These are phyloP conservation scores for Salticus scenicus DNA, from an alignment of 2,888 invertebrate genomes.

Conservation along the genomic window DNA sequence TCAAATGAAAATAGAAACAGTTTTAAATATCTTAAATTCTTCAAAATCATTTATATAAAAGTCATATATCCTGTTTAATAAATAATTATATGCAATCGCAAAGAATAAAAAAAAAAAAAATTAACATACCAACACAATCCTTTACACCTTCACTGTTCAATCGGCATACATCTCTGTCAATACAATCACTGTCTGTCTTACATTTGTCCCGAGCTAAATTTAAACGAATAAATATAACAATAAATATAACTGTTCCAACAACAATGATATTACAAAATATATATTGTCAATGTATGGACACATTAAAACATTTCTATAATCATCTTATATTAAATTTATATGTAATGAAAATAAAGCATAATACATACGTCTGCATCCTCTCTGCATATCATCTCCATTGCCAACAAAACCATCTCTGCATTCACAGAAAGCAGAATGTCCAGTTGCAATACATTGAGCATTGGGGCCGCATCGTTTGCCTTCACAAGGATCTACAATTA, in stretches of 20 bases:
- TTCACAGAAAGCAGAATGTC: constrained; percentile 91
- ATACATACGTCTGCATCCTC: constrained; percentile 80
- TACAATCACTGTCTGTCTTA: constrained; percentile 87
- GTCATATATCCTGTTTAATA: too few relatives aligned
- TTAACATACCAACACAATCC: constrained; percentile 69
- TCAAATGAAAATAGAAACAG: too few relatives aligned
- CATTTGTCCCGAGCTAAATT: constrained; percentile 84
- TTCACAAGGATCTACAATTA: constrained; percentile 71
- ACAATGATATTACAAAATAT: too few relatives aligned
- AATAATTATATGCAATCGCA: too few relatives aligned
- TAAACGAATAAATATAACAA: constrained; percentile 75
- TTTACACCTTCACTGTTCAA: constrained; percentile 71
- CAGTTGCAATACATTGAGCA: constrained; percentile 90
- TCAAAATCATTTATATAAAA: too few relatives aligned
- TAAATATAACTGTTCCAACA: not conserved
- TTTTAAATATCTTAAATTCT: too few relatives aligned
- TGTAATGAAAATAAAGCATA: not conserved
- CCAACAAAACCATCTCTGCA: constrained; percentile 87
- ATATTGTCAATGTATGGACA: too few relatives aligned
- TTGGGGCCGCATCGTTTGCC: constrained; percentile 86
- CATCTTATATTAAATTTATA: too few relatives aligned
- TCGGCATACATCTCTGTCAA: constrained; percentile 87
- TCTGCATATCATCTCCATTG: constrained; percentile 85
- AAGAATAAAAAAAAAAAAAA: not conserved
- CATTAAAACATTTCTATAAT: too few relatives aligned